Evolutionary conservation across 2,113 vertebrate species (phyloP).

Genomic region (Peromyscus californicus): DNA sequence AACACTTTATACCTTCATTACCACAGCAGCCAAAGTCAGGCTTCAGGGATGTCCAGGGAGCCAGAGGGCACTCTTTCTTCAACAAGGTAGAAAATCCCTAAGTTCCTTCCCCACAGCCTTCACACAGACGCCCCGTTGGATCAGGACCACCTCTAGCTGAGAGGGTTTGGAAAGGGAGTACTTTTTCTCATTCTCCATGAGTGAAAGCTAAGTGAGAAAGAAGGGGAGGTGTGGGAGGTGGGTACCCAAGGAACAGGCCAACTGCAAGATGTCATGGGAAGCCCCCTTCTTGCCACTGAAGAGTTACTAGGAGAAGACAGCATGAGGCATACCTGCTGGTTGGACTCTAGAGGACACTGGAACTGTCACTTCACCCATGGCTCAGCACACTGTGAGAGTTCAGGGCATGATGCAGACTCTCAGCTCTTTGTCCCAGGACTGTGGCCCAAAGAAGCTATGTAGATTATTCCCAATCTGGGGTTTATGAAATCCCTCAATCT

Average conservation of each 20-base stretch:
- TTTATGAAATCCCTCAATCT: not conserved
- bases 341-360: fast-evolving
- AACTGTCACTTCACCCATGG: fast-evolving
- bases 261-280: fast-evolving
- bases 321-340: fast-evolving
- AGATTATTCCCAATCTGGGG: not conserved
- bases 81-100: not conserved
- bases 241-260: not conserved
- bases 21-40: not conserved
- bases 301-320: not conserved
- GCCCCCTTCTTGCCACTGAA: not conserved
- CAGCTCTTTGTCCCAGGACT: not conserved
- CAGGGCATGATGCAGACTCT: not conserved
- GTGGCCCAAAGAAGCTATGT: not conserved
- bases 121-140: no score
- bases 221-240: no score
- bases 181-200: no score
- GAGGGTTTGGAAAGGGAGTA: not conserved
- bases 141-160: not conserved
- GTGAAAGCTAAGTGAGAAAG: not conserved
- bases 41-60: not conserved
- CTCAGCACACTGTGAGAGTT: no score
- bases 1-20: not conserved
- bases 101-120: not conserved
- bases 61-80: not conserved